A percentile compares a stretch with the other conserved stretches of the same genome.
phyloP scores from a whole-genome alignment of 2,888 invertebrate species.

The Maniola hyperantus region DNA sequence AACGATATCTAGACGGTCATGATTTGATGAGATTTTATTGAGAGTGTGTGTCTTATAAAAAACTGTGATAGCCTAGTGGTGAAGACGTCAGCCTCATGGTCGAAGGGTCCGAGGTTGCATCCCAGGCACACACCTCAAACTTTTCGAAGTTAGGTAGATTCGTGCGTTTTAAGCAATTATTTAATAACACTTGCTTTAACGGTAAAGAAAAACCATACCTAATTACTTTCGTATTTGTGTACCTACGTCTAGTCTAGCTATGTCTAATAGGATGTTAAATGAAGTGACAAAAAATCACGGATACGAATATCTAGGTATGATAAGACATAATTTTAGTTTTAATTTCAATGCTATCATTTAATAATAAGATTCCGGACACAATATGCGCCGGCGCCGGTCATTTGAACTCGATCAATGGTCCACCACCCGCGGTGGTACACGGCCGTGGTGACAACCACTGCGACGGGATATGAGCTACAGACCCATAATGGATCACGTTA shows the following conservation, averaged over 20 bases:
- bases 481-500: conserved; percentile 3
- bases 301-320: conserved; percentile 4
- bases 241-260: no score
- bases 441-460: conserved; percentile 49
- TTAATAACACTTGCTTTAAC: no score
- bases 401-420: conserved; percentile 47
- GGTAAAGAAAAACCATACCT: no score
- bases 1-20: no score
- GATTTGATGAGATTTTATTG: no score
- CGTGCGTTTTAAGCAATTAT: no score
- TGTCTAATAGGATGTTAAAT: background rate
- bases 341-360: conserved; percentile 15
- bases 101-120: no score
- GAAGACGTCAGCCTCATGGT: no score
- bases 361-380: conserved; percentile 26
- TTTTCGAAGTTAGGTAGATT: no score
- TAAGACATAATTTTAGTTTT: conserved; percentile 1
- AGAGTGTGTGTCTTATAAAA: no score
- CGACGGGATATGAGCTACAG: conserved; percentile 25
- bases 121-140: no score
- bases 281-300: conserved; percentile 1
- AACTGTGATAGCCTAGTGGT: no score
- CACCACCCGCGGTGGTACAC: conserved; percentile 47
- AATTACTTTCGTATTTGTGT: background rate
- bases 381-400: conserved; percentile 45